Base-by-base conservation (phyloP, 2,113 vertebrate genomes). In the Camelus bactrianus region DNA sequence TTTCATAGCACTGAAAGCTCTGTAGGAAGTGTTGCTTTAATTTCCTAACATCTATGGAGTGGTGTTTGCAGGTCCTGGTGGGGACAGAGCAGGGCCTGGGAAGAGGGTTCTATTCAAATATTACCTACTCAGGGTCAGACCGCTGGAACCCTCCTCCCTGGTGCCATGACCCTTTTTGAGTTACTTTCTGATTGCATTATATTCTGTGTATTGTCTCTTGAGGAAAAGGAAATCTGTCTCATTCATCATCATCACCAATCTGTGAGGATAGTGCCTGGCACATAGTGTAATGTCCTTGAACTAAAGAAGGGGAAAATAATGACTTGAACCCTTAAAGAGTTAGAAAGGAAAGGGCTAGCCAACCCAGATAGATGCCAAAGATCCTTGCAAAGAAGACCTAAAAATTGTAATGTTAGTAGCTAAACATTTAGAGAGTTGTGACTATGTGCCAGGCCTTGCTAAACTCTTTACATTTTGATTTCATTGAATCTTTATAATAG, bases 301-400 rank as follows among this genome's bases (percentile, higher is more conserved):
- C 89, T 81, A 92, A 93, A 85, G n/a, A 93, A 32, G 54, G 89
- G 93, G 75, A 93, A 95, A 96, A 81, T 65, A 89, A 83, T 83
- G 38, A 69, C 48, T 80, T 35, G 24, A 89, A 14, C 7, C 46
- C 60, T 91, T 85, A 46, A 91, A 92, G 62, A 84, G 17, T 56
- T 82, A 79, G 28, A 89, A 92, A 90, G 58, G 26, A 67, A 91
- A 89, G 85, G 75, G 38, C 32, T 75, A 70, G 16, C 20, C 26
- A 69, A 17, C 35, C 12, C 16, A 65, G 67, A 28, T 67, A 77
- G 72, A 42, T 11, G 62, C 28, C 24, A 24, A 58, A 38, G n/a
- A 15, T 65, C n/a, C 42, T 28, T 83, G 14, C 48, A 83, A 92
- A 52, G 48, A 92, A 91, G 69, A 73, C 2, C 9, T 35, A 52